These are phyloP conservation scores for Himalopsyche phryganea DNA, from an alignment of 1,140 invertebrate genomes.

Conservation along the genomic window DNA sequence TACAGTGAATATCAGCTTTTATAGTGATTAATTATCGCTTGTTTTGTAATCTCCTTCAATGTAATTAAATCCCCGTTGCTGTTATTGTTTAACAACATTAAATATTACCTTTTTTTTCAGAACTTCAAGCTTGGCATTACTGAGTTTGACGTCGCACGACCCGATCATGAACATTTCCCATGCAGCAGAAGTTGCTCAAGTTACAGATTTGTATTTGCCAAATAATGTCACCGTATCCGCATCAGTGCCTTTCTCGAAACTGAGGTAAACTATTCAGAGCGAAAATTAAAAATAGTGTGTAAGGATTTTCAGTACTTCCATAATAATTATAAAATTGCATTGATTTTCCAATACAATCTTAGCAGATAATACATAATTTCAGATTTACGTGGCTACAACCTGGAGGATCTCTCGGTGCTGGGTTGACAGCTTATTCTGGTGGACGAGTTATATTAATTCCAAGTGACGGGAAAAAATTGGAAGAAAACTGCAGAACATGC, in stretches of 20 bases:
- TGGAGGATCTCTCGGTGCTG: constrained; percentile 9
- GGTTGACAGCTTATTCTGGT: constrained; percentile 24
- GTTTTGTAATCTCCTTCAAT: neutral
- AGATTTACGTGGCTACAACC: constrained; percentile 26
- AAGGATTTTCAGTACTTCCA: neutral
- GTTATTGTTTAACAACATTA: neutral
- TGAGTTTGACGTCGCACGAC: constrained; percentile 25
- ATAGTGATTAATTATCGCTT: neutral
- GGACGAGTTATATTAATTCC: constrained; percentile 9
- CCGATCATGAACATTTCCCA: constrained; percentile 24
- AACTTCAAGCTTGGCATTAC: constrained; percentile 25
- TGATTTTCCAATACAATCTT: neutral
- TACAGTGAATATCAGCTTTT: neutral
- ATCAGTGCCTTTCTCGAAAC: constrained; percentile 4
- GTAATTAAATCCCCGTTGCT: neutral
- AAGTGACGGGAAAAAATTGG: constrained; percentile 1
- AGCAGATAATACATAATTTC: neutral
- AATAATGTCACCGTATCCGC: constrained; percentile 23
- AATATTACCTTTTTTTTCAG: constrained; percentile 5
- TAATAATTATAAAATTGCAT: neutral
- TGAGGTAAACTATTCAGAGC: constrained; percentile 18
- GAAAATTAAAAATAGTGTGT: neutral
- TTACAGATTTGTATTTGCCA: constrained; percentile 28
- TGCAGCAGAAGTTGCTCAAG: constrained; percentile 27
- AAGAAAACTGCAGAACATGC: constrained; percentile 4